phyloP scores from a whole-genome alignment of 1,140 invertebrate species.

The Psix sp. region DNA sequence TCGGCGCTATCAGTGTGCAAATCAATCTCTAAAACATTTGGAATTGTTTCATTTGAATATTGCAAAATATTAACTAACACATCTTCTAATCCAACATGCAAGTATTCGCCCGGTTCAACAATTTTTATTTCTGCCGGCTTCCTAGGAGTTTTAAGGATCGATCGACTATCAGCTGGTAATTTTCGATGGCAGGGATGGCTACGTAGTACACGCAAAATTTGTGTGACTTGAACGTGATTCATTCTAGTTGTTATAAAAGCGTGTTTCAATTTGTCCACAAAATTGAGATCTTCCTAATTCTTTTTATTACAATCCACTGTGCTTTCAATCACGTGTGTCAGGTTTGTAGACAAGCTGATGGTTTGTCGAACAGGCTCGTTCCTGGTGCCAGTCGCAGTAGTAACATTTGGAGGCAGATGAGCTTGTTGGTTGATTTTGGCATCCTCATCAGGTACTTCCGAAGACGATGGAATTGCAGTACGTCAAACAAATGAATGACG shows the following conservation, averaged over 20 bases:
- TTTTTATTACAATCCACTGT: neutral
- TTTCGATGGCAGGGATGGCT: constrained; percentile 1
- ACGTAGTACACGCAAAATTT: constrained; percentile 3
- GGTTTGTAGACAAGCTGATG: too few relatives aligned
- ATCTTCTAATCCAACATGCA: constrained; percentile 11
- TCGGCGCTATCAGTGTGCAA: constrained; percentile 10
- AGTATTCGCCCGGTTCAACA: constrained; percentile 9
- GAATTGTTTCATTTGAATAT: neutral
- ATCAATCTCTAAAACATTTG: neutral
- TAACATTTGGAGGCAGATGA: too few relatives aligned
- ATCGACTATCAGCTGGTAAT: constrained; percentile 1
- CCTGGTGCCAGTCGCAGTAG: too few relatives aligned
- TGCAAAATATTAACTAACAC: constrained; percentile 1
- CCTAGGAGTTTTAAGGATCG: constrained; percentile 5
- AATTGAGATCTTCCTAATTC: constrained; percentile 1
- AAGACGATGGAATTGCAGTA: too few relatives aligned
- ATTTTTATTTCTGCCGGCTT: neutral
- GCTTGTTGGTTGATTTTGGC: too few relatives aligned
- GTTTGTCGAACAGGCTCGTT: too few relatives aligned
- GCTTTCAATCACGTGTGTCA: too few relatives aligned
- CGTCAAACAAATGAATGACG: too few relatives aligned
- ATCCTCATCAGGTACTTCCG: too few relatives aligned
- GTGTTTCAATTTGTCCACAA: constrained; percentile 1
- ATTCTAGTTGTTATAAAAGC: constrained; percentile 5
- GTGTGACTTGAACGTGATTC: constrained; percentile 5